Evolutionary conservation across 2,113 vertebrate genomes (phyloP).

Genomic region (Sapajus apella): DNA sequence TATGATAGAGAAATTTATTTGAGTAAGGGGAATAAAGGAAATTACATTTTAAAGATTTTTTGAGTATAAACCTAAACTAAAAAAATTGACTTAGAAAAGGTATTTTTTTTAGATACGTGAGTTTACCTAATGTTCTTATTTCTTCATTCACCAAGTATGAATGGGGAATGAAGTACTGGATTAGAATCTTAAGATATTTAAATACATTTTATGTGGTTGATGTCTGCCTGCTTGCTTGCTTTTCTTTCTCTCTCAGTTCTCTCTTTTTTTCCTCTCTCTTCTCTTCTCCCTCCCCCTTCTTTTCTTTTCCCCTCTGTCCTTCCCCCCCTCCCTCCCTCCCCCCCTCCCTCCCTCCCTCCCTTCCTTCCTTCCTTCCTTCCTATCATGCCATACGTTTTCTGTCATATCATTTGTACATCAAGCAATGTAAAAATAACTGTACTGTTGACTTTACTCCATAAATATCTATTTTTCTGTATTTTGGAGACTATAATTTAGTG

Average conservation of each 20-base stretch:
- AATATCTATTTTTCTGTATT: background rate
- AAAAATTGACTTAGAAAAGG: background rate
- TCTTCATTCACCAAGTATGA: background rate
- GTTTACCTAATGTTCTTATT: background rate
- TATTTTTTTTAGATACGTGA: background rate
- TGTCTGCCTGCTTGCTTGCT: background rate
- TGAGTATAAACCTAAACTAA: background rate
- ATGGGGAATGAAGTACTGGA: background rate
- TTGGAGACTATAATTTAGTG: background rate
- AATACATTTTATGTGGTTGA: background rate
- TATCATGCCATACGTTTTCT: background rate
- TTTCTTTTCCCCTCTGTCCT: too few relatives aligned
- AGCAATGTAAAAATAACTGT: background rate
- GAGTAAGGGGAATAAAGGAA: background rate
- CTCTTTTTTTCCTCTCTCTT: too few relatives aligned
- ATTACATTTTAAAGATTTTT: background rate
- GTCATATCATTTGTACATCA: background rate
- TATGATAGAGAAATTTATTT: background rate
- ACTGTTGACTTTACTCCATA: background rate
- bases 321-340: accelerated
- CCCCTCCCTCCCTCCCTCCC: too few relatives aligned
- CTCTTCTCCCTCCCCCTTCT: too few relatives aligned
- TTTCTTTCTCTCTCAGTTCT: background rate
- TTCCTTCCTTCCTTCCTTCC: too few relatives aligned
- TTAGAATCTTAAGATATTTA: background rate